Conservation (phyloP, 2,113 vertebrate genomes). For the Ardeotis arabs region DNA sequence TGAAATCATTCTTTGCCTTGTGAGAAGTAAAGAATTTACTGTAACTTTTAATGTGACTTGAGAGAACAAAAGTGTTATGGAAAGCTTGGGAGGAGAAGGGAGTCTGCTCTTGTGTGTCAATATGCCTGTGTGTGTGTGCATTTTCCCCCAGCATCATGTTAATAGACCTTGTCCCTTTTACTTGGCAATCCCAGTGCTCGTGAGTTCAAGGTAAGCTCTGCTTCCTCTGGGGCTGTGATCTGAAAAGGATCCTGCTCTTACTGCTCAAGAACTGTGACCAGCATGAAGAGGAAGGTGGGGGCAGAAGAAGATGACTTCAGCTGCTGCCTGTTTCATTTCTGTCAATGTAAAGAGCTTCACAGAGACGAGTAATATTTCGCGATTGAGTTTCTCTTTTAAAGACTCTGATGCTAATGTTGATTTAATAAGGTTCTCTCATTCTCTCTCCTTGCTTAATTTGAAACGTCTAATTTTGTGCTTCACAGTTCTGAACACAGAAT, state of each 20-base stretch:
- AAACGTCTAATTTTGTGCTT: slow-evolving; percentile 79
- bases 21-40: background rate
- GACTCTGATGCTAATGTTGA: slow-evolving; percentile 74
- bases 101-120: background rate
- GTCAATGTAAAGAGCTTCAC: slow-evolving; percentile 29
- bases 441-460: slow-evolving; percentile 72
- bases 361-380: slow-evolving; percentile 58
- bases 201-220: background rate
- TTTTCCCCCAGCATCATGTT: background rate
- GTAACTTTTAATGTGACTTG: background rate
- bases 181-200: background rate
- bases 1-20: background rate
- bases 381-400: slow-evolving; percentile 64
- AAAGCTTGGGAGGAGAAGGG: background rate
- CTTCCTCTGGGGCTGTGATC: background rate
- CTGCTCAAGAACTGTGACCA: background rate
- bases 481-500: slow-evolving; percentile 74
- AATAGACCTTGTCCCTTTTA: background rate
- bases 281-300: background rate
- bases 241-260: background rate
- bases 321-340: slow-evolving; percentile 1
- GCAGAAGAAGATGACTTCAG: background rate
- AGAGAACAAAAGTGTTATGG: background rate
- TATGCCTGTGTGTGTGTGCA: background rate
- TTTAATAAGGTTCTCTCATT: slow-evolving; percentile 76